Evolutionary conservation across 2,888 invertebrate species (phyloP), one percentile per base, ranked within the genome.

Genomic region (Andrena marginata): DNA sequence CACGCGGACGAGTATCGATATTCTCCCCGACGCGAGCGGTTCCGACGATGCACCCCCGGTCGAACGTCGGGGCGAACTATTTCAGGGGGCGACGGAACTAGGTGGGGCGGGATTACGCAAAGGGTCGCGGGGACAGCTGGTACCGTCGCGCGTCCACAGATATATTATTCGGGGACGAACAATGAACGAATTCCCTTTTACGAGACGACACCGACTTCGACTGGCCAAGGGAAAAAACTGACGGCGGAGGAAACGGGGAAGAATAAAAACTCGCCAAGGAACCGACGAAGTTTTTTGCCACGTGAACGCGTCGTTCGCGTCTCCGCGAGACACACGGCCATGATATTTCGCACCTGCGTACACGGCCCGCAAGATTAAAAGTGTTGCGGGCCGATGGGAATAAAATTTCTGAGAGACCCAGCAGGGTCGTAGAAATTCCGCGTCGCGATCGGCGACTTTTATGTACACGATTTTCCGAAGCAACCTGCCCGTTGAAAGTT

Each of bases 141-240:
- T 62, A 70, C 59, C 60, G 10, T 60, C 70, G 51, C 8, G 20
- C 62, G 67, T 69, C 51, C 60, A 63, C 80, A 49, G 76, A 86
- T 85, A 85, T 86, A 85, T 86, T 80, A 77, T 86, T 80, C 77
- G 8, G 31, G 73, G 69, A 63, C 84, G 81, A 87, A 86, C 88
- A 83, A 86, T 78, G 75, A 65, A 78, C 80, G 77, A 82, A 85
- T 80, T 87, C 67, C 63, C 76, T 71, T 82, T 86, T 78, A 67
- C 82, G 72, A 77, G 65, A 71, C 60, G 35, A 54, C 56, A 35
- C 74, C 48, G 49, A n/a, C 65, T 69, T 64, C 79, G 49, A 51
- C 63, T 35, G 54, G 4, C 20, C 13, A 13, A 49, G 8, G 33
- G 56, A 75, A 31, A 31, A 73, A 65, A 54, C 56, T 23, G 49